phyloP scores from a whole-genome alignment of 2,113 vertebrate genomes.

The Leiothrix lutea region DNA sequence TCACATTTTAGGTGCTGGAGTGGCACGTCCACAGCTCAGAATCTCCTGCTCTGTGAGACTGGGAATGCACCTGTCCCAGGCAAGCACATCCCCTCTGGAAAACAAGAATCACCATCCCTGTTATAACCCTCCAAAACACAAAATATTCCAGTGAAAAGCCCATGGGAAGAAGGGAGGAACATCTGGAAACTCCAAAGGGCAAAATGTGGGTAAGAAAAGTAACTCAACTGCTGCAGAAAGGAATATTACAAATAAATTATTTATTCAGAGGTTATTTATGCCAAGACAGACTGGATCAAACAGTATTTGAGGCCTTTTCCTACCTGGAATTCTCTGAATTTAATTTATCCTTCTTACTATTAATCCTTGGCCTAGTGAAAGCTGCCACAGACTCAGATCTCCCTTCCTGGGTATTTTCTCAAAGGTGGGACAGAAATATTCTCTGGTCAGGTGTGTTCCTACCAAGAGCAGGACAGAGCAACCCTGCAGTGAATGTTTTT shows the following conservation, averaged over 20 bases:
- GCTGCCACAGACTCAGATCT: not conserved
- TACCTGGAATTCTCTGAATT: not conserved
- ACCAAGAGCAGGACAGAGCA: not conserved
- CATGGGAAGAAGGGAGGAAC: fast-evolving
- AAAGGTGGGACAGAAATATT: not conserved
- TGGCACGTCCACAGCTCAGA: not conserved
- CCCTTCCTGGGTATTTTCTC: not conserved
- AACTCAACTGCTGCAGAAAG: not conserved
- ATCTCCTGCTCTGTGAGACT: not conserved
- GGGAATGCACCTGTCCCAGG: not conserved
- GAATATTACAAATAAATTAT: not conserved
- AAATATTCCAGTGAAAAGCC: not conserved
- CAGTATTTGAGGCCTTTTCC: not conserved
- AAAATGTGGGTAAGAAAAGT: fast-evolving
- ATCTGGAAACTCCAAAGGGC: not conserved
- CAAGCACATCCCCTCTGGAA: not conserved
- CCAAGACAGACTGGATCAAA: not conserved
- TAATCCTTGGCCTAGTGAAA: not conserved
- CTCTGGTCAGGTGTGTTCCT: not conserved
- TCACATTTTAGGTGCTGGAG: not conserved
- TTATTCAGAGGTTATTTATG: not conserved
- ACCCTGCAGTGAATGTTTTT: not conserved
- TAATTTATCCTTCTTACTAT: not conserved
- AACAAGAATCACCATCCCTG: not conserved
- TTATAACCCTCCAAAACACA: fast-evolving